Evolutionary conservation across 1,140 invertebrate genomes (phyloP), one percentile per base, ranked within the genome.

Genomic region (Drosophila repletoides): DNA sequence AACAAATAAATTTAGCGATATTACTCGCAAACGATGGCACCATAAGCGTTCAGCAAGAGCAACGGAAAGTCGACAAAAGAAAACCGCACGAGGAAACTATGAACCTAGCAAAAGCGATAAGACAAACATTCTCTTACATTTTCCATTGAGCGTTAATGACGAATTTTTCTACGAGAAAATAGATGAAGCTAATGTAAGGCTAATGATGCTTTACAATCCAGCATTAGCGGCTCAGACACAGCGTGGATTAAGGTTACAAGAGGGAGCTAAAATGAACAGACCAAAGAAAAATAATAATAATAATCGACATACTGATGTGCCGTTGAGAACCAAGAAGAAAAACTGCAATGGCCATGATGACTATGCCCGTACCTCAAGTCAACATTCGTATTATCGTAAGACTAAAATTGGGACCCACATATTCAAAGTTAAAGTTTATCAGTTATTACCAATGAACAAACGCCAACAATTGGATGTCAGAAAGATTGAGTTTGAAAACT

Each of bases 101-200:
- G 5, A 59, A n/a, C 4, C 2, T 22, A 28, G 15, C 3, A n/a
- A 31, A 31, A 58, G n/a, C 9, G 66, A 68, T 9, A 73, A 63
- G 29, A 81, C 69, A 7, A 77, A 63, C 21, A 81, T 90, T 40
- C 34, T 76, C 0, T 29, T 90, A 17, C 49, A 81, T 19, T 90
- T 90, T 46, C 55, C 77, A 0, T 24, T 90, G 10, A 51, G 65
- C 5, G 5, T 53, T 2, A 65, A 72, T 24, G 45, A 68, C 29
- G 29, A 73, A 14, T 53, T 83, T 2, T 38, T 65, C 5, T 43
- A 69, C 33, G 56, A 72, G 15, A 76, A 84, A 49, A 72, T 90
- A 26, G 88, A 89, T 21, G 88, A 90, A 26, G 88, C 88, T 5
- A 90, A 88, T 40, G 49, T 90, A 3, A 55, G 88, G 21, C 51